Evolutionary conservation across 2,113 vertebrate species (phyloP).

Genomic region (Pongo abelii): DNA sequence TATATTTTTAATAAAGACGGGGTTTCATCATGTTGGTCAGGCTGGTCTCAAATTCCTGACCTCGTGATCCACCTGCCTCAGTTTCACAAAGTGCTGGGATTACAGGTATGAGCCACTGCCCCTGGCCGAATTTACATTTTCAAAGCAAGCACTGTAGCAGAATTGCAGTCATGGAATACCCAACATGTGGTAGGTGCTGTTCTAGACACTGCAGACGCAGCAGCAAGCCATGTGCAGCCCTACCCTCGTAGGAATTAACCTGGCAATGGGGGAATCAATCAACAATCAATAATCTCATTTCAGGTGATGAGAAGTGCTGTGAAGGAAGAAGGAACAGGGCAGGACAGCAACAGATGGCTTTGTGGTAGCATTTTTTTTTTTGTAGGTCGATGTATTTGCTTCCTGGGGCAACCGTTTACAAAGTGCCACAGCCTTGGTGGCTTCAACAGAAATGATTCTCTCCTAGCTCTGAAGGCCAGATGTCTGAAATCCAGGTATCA

Average conservation of each 20-base stretch:
- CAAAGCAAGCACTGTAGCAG: neutral
- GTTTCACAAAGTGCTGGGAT: too few species aligned
- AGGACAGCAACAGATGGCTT: neutral
- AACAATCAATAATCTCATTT: neutral
- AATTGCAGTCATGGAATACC: fast-evolving
- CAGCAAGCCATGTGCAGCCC: fast-evolving
- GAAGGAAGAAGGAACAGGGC: too few species aligned
- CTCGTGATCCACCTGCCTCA: too few species aligned
- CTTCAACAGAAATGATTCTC: neutral
- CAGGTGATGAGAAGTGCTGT: neutral
- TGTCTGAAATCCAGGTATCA: neutral
- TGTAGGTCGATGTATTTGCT: fast-evolving
- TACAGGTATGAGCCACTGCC: too few species aligned
- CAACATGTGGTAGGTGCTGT: neutral
- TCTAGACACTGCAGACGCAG: fast-evolving
- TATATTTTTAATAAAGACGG: too few species aligned
- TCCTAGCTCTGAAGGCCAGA: neutral
- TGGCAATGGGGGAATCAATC: fast-evolving
- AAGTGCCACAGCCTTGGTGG: too few species aligned
- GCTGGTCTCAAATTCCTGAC: too few species aligned
- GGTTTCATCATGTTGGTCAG: too few species aligned
- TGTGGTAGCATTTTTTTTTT: neutral
- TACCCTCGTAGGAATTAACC: fast-evolving
- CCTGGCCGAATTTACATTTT: too few species aligned
- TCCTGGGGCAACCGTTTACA: neutral